Conservation (phyloP, 2,888 invertebrate genomes). For the Drosophila paracracens region DNA sequence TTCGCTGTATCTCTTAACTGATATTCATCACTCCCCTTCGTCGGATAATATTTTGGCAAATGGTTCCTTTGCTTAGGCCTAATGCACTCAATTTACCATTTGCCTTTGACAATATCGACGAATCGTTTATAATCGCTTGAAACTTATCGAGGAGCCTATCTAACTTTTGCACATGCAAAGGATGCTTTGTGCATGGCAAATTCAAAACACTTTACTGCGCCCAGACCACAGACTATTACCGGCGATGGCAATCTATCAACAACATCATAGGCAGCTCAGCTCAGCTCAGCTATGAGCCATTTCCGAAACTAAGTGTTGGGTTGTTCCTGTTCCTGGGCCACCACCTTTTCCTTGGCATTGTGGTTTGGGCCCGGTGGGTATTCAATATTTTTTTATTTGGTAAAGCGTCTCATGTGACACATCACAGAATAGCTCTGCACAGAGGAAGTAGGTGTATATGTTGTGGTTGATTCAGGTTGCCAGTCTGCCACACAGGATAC, state of each 20-base stretch:
- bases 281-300: slow-evolving; percentile 54
- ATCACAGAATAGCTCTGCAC: slow-evolving; percentile 53
- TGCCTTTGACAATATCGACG: slow-evolving; percentile 45
- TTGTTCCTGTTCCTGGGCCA: slow-evolving; percentile 59
- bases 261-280: slow-evolving; percentile 27
- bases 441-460: slow-evolving; percentile 84
- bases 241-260: slow-evolving; percentile 39
- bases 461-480: slow-evolving; percentile 83
- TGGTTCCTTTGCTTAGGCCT: slow-evolving; percentile 18
- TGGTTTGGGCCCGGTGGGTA: slow-evolving; percentile 40
- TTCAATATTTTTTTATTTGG: slow-evolving; percentile 42
- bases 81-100: slow-evolving; percentile 55
- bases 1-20: not conserved
- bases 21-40: slow-evolving; percentile 7
- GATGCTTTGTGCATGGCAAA: slow-evolving; percentile 62
- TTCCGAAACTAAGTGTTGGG: slow-evolving; percentile 63
- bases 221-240: slow-evolving; percentile 43
- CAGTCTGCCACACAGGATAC: slow-evolving; percentile 24
- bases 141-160: slow-evolving; percentile 66
- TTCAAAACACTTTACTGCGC: slow-evolving; percentile 55
- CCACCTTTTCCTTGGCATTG: slow-evolving; percentile 70
- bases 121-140: slow-evolving; percentile 52
- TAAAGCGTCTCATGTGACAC: slow-evolving; percentile 72
- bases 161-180: slow-evolving; percentile 46
- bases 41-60: slow-evolving; percentile 8